phyloP scores from a whole-genome alignment of 2,888 invertebrate species.

The Andrena camellia region DNA sequence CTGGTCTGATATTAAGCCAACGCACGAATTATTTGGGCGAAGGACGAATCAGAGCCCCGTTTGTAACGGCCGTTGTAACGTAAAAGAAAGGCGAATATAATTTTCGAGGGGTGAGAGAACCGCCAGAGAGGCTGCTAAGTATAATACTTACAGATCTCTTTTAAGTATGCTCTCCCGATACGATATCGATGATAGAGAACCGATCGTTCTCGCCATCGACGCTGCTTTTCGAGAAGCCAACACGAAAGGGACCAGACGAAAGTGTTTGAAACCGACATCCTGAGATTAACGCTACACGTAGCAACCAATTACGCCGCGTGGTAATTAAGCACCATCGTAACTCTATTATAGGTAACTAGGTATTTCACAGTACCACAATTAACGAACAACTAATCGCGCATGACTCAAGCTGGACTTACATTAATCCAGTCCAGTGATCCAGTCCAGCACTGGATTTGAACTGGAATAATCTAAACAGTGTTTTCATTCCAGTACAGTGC shows the following conservation, averaged over 20 bases:
- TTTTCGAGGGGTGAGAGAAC: background rate
- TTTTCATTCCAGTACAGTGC: too few species aligned
- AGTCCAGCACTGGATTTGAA: too few species aligned
- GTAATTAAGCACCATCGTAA: constrained; percentile 43
- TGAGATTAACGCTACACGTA: constrained; percentile 41
- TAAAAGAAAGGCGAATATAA: background rate
- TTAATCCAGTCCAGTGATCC: too few species aligned
- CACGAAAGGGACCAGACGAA: constrained; percentile 82
- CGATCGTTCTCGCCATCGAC: constrained; percentile 44
- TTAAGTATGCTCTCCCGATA: background rate
- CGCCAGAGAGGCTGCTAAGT: background rate
- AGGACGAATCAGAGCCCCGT: background rate
- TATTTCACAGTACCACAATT: constrained; percentile 7
- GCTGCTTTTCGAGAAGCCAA: constrained; percentile 68
- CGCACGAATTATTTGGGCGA: constrained; percentile 15
- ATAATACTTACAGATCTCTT: background rate
- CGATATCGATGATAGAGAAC: constrained; percentile 21
- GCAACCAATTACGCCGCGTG: constrained; percentile 25
- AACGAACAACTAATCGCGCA: constrained; percentile 13
- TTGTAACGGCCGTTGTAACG: background rate
- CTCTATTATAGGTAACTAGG: constrained; percentile 11
- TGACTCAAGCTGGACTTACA: too few species aligned
- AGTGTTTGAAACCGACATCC: constrained; percentile 75
- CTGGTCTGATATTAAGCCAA: constrained; percentile 50
- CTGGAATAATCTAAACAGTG: too few species aligned